These are phyloP conservation scores for Macrostomum cliftonense DNA, from an alignment of 2,888 invertebrate species.

Conservation along the genomic window DNA sequence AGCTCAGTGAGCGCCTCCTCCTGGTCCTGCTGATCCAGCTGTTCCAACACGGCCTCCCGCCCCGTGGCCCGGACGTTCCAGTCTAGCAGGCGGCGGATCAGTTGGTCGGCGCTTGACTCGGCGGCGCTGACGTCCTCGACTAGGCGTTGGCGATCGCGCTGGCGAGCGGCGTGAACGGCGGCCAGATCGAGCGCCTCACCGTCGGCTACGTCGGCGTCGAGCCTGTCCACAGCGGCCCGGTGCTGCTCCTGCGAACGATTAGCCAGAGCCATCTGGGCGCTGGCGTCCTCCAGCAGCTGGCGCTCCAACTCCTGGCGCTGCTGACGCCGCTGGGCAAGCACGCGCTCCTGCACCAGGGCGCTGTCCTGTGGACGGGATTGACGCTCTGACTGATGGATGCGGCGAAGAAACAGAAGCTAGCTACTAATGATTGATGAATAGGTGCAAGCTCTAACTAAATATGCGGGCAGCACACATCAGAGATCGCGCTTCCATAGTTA, in stretches of 20 bases:
- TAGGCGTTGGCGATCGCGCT: constrained; percentile 19
- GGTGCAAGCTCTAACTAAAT: too few species aligned
- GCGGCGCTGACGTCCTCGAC: constrained; percentile 19
- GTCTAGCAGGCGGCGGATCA: constrained; percentile 22
- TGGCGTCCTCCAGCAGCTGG: constrained; percentile 20
- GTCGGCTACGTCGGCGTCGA: too few species aligned
- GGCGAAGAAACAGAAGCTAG: too few species aligned
- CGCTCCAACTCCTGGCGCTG: constrained; percentile 22
- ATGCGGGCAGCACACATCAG: too few species aligned
- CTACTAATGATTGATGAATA: too few species aligned
- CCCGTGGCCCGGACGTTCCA: constrained; percentile 27
- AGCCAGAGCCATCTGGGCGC: constrained; percentile 23
- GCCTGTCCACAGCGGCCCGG: too few species aligned
- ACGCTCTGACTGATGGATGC: neutral
- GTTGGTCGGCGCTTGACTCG: constrained; percentile 17
- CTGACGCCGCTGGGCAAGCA: constrained; percentile 18
- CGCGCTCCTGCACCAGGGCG: too few species aligned
- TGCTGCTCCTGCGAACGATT: neutral
- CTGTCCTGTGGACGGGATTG: neutral
- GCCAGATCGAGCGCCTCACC: neutral
- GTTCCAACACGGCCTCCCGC: constrained; percentile 27
- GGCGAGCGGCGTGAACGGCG: neutral
- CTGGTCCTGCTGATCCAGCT: constrained; percentile 30
- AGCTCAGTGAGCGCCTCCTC: constrained; percentile 17
- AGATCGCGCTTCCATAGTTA: too few species aligned